phyloP scores from a whole-genome alignment of 2,113 vertebrate genomes.

The Fregata magnificens region DNA sequence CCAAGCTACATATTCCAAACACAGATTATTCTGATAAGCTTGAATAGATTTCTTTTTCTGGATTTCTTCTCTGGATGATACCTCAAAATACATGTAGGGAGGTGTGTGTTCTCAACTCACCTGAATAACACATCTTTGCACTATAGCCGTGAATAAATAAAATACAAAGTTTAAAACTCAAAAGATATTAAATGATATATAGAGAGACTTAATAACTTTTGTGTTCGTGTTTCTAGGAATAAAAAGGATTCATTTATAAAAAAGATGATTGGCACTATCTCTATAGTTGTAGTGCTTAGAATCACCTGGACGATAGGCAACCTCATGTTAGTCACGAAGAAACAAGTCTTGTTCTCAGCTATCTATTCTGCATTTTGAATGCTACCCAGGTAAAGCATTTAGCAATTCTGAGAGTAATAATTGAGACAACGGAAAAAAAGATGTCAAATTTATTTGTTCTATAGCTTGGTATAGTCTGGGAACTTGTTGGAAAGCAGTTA shows the following conservation, averaged over 20 bases:
- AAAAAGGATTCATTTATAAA: slow-evolving; percentile 57
- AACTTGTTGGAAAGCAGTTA: not conserved
- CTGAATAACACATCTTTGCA: not conserved
- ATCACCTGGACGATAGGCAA: slow-evolving; percentile 74
- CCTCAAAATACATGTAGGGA: not conserved
- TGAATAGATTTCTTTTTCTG: not conserved
- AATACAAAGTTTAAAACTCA: not conserved
- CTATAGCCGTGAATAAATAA: not conserved
- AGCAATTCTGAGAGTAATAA: not conserved
- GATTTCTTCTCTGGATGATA: not conserved
- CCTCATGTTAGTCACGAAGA: slow-evolving; percentile 53
- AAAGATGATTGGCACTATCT: slow-evolving; percentile 64
- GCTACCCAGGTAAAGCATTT: slow-evolving; percentile 49
- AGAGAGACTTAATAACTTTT: not conserved
- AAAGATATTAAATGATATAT: not conserved
- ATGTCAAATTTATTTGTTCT: not conserved
- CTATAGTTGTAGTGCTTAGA: slow-evolving; percentile 57
- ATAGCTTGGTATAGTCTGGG: not conserved
- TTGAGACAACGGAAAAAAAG: not conserved
- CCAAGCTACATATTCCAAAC: not conserved
- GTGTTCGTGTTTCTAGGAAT: slow-evolving; percentile 36
- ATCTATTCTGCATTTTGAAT: slow-evolving; percentile 74
- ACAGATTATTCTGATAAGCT: not conserved
- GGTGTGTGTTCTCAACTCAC: not conserved
- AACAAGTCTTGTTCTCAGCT: slow-evolving; percentile 37